These are phyloP conservation scores for Serilophus lunatus DNA, from an alignment of 2,113 vertebrate species.

Conservation along the genomic window DNA sequence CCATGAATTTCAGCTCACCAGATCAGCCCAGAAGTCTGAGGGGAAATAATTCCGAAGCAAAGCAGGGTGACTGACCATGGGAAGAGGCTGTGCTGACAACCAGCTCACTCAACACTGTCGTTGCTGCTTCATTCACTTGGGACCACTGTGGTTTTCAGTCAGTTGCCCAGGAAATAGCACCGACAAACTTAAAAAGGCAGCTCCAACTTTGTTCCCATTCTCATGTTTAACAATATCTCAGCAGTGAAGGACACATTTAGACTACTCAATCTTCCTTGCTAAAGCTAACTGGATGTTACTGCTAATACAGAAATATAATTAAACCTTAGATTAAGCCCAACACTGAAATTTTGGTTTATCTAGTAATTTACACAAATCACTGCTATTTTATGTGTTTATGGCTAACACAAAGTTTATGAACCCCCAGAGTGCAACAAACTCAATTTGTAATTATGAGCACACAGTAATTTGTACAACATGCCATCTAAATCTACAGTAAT, in stretches of 20 bases:
- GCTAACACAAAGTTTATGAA: conserved; percentile 56
- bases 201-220: background rate
- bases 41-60: background rate
- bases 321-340: background rate
- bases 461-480: conserved; percentile 35
- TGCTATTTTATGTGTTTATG: conserved; percentile 49
- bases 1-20: background rate
- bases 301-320: background rate
- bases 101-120: background rate
- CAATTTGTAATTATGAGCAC: conserved; percentile 54
- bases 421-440: conserved; percentile 49
- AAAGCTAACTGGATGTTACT: background rate
- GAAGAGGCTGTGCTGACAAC: background rate
- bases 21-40: background rate
- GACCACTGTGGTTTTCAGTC: background rate
- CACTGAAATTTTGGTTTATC: conserved; percentile 14
- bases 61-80: background rate
- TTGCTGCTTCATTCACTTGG: background rate
- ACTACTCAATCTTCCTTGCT: background rate
- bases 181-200: background rate
- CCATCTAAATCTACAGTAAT: conserved; percentile 54
- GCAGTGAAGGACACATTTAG: background rate
- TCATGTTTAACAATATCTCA: background rate
- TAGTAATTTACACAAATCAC: conserved; percentile 32
- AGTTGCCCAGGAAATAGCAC: background rate